phyloP scores from a whole-genome alignment of 64 coral and sea anemone genomes.

The Pocillopora verrucosa region DNA sequence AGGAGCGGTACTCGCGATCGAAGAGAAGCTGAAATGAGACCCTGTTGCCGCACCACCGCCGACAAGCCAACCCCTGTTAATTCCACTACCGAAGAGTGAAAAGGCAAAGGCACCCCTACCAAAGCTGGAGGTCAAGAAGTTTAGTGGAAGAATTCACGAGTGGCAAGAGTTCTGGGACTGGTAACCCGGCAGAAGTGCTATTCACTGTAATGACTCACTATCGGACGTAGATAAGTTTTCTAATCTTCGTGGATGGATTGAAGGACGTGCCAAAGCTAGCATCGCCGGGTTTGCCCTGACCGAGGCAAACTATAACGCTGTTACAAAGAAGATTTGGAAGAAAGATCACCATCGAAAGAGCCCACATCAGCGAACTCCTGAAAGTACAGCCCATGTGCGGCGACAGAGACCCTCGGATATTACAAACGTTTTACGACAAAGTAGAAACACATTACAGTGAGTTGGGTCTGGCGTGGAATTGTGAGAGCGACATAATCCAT shows the following conservation, averaged over 20 bases:
- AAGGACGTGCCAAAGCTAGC: not conserved
- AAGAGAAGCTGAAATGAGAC: no score
- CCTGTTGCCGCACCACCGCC: no score
- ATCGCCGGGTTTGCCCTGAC: slow-evolving; percentile 34
- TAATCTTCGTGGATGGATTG: slow-evolving; percentile 11
- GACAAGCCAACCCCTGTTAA: not conserved
- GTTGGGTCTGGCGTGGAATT: not conserved
- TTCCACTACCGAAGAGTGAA: not conserved
- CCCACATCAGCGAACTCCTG: slow-evolving; percentile 24
- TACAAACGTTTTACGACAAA: no score
- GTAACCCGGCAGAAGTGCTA: slow-evolving; percentile 12
- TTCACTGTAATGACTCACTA: slow-evolving; percentile 7
- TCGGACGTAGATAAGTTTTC: slow-evolving; percentile 36
- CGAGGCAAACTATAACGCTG: slow-evolving; percentile 17
- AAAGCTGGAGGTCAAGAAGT: slow-evolving; percentile 24
- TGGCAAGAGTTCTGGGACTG: slow-evolving; percentile 45
- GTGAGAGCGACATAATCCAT: not conserved
- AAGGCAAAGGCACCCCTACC: slow-evolving; percentile 28
- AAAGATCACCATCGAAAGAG: not conserved
- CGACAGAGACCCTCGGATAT: no score
- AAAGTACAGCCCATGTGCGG: not conserved
- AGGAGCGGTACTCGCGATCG: no score
- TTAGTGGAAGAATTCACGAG: slow-evolving; percentile 7
- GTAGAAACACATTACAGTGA: no score
- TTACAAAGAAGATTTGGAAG: slow-evolving; percentile 3